Conservation (phyloP, 92 coral and sea anemone species). For the Chrysogorgia sp. region DNA sequence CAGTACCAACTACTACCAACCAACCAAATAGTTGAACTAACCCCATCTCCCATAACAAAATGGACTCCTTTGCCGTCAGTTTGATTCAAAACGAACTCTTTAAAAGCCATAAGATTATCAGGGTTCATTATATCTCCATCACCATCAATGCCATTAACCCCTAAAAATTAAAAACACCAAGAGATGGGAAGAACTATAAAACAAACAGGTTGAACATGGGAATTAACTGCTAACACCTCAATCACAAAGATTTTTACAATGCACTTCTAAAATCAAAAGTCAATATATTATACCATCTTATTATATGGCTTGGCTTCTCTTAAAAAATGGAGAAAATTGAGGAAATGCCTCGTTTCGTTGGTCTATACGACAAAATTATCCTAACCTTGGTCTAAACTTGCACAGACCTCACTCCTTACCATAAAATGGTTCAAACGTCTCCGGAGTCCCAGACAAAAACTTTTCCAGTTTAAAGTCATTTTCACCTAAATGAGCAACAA, state of each 20-base stretch:
- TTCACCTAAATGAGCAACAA: slow-evolving; percentile 62
- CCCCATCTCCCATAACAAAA: slow-evolving; percentile 99
- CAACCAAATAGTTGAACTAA: too few species aligned
- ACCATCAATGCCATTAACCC: slow-evolving; percentile 72
- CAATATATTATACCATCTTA: too few species aligned
- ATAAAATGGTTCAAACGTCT: slow-evolving; percentile 94
- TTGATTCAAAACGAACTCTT: slow-evolving; percentile 72
- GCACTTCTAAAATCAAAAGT: too few species aligned
- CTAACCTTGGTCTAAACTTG: too few species aligned
- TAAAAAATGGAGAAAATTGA: too few species aligned
- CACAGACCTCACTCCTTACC: slow-evolving; percentile 55
- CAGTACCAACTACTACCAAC: background rate
- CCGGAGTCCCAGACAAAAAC: slow-evolving; percentile 96
- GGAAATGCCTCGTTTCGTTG: too few species aligned
- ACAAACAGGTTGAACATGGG: slow-evolving; percentile 7
- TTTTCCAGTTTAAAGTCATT: slow-evolving; percentile 87
- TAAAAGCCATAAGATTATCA: slow-evolving; percentile 78
- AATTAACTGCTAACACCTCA: too few species aligned
- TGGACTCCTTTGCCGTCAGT: slow-evolving; percentile 90
- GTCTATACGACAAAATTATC: too few species aligned
- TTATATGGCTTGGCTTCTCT: too few species aligned
- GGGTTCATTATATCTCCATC: slow-evolving; percentile 95
- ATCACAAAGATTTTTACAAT: too few species aligned
- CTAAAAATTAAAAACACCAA: slow-evolving; percentile 3
- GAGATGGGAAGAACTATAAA: background rate